phyloP scores from a whole-genome alignment of 2,113 vertebrate genomes.

The Protobothrops flavoviridis region DNA sequence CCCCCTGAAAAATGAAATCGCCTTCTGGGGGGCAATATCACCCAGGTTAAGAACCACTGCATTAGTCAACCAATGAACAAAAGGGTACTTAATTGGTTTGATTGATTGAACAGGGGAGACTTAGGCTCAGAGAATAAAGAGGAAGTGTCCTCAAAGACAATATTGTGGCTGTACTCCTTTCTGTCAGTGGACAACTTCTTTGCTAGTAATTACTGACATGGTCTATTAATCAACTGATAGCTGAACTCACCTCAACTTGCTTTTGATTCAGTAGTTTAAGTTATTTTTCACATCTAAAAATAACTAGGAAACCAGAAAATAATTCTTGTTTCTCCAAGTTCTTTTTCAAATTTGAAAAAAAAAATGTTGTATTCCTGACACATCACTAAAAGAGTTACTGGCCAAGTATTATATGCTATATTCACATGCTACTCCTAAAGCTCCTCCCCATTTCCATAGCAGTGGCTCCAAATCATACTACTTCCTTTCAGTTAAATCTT shows the following conservation, averaged over 20 bases:
- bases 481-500: neutral
- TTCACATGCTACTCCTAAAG: neutral
- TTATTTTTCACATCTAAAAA: neutral
- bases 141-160: accelerated
- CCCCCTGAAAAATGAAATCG: no score
- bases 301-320: neutral
- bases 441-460: neutral
- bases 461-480: neutral
- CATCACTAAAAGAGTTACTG: neutral
- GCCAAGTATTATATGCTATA: neutral
- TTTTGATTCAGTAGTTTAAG: neutral
- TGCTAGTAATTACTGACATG: neutral
- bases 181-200: neutral
- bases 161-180: neutral
- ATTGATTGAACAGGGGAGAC: neutral
- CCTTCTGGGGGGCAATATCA: no score
- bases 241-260: neutral
- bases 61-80: neutral
- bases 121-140: neutral
- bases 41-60: neutral
- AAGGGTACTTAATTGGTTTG: neutral
- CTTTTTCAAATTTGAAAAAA: neutral
- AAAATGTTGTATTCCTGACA: neutral
- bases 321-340: neutral
- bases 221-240: neutral